These are phyloP conservation scores for Erpetoichthys calabaricus DNA, from an alignment of 2,797 vertebrate species.

Conservation along the genomic window DNA sequence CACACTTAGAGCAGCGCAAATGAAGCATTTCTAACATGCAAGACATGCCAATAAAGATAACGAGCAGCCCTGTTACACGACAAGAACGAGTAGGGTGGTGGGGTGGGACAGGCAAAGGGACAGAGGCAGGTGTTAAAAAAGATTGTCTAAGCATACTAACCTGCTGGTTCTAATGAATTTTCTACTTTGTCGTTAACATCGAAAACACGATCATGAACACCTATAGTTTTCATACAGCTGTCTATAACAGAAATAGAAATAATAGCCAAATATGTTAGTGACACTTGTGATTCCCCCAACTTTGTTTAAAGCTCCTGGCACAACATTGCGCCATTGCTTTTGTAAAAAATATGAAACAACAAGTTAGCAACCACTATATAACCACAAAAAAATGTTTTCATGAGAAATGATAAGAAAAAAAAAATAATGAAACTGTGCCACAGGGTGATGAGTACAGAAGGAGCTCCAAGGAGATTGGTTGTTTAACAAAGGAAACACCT, in stretches of 20 bases:
- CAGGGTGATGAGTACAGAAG: slow-evolving; percentile 37
- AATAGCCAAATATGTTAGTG: slow-evolving; percentile 85
- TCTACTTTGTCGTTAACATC: slow-evolving; percentile 99
- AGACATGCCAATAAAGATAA: slow-evolving; percentile 41
- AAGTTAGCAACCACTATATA: slow-evolving; percentile 55
- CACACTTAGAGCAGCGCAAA: slow-evolving; percentile 28
- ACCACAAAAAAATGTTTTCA: slow-evolving; percentile 35
- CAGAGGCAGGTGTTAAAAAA: slow-evolving; percentile 61
- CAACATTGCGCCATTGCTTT: slow-evolving; percentile 34
- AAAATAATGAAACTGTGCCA: slow-evolving; percentile 39
- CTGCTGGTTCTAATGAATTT: slow-evolving; percentile 99
- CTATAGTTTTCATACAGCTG: slow-evolving; percentile 99
- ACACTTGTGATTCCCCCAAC: slow-evolving; percentile 55
- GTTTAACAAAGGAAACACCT: slow-evolving; percentile 16
- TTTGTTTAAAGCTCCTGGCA: slow-evolving; percentile 46
- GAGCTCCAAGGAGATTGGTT: no score
- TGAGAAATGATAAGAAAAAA: slow-evolving; percentile 42
- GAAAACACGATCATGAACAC: slow-evolving; percentile 98
- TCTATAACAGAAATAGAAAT: slow-evolving; percentile 88
- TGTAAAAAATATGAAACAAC: slow-evolving; percentile 44
- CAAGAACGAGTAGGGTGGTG: slow-evolving; percentile 11
- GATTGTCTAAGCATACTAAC: slow-evolving; percentile 91
- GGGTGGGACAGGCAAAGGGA: slow-evolving; percentile 32
- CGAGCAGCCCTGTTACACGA: slow-evolving; percentile 34
- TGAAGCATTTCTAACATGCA: slow-evolving; percentile 34